Evolutionary conservation across 2,113 vertebrate species (phyloP), one percentile per base, ranked within the genome.

Genomic region (Muscicapa adusta): DNA sequence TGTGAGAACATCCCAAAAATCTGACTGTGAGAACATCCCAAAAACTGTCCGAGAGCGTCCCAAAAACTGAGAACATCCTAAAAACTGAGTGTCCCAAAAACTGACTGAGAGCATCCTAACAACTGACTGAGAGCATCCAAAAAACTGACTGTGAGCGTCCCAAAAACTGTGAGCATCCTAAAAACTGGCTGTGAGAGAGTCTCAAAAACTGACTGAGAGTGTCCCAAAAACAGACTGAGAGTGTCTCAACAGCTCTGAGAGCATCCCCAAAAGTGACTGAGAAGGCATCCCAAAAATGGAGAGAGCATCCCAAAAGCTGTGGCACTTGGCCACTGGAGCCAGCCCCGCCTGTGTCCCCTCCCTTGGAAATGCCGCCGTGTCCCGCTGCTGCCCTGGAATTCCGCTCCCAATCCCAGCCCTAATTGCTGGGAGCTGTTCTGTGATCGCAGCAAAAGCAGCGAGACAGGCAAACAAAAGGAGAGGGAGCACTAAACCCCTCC

Each of bases 301-400:
- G 9, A 28, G 23, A 2, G 23, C 12, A 7, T 12, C 40, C 33
- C 12, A 3, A 45, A 6, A 11, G 2, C 17, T 2, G 18, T 28
- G 26, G 4, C 67, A 1, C 38, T 29, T 2, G 29, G 36, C 33
- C 33, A 5, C 1, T 0, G 4, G 5, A 28, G 51, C 36, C 48
- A 3, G 74, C n/a, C 0, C 0, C 5, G 29, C 11, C 85, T 0
- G 13, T 22, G 45, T 10, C 70, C 38, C 8, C 20, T 26, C 20
- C n/a, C 54, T 5, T 2, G 34, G 25, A 40, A 26, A n/a, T n/a
- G n/a, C n/a, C 9, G 40, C 34, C 7, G 5, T 0, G 7, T 22
- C 70, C 70, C 26, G 0, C 62, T 1, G 40, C 51, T 42, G 63
- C 31, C 8, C 50, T 23, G 9, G 1, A 23, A 1, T 36, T 48